Conservation (phyloP, 2,888 invertebrate species). For the Hyposoter didymator region DNA sequence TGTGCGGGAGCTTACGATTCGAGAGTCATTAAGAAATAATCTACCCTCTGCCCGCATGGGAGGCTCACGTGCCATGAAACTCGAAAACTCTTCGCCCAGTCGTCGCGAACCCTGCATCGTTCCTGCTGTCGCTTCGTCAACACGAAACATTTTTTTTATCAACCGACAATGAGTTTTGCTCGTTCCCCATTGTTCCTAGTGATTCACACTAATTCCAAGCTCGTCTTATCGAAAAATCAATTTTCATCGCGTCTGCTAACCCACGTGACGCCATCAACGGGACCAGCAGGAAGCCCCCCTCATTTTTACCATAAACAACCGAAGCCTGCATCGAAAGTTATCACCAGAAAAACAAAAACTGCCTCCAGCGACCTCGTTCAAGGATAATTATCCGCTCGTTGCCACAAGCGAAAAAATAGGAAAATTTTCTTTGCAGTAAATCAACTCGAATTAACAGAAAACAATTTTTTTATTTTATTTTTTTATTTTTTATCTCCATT, state of each 20-base stretch:
- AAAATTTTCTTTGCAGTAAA: neutral
- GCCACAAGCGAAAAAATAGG: neutral
- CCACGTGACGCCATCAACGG: constrained; percentile 71
- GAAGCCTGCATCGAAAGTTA: neutral
- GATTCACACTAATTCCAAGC: constrained; percentile 74
- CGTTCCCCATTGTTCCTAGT: constrained; percentile 64
- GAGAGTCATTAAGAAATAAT: constrained; percentile 70
- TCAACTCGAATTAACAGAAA: too few species aligned
- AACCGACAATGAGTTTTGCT: constrained; percentile 6
- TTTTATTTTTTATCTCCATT: too few species aligned
- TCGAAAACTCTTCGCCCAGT: constrained; percentile 52
- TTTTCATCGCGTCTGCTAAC: constrained; percentile 67
- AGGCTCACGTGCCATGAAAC: constrained; percentile 61
- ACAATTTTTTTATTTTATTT: neutral
- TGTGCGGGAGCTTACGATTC: constrained; percentile 10
- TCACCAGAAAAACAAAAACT: neutral
- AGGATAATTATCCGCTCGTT: neutral
- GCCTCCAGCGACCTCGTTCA: neutral
- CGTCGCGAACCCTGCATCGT: constrained; percentile 54
- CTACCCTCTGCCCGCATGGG: constrained; percentile 70
- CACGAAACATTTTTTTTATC: constrained; percentile 17
- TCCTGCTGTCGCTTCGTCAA: constrained; percentile 53
- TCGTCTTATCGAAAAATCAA: constrained; percentile 77
- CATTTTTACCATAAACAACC: constrained; percentile 40
- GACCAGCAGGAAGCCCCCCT: constrained; percentile 46